Conservation (phyloP, 1,140 invertebrate species). For the Apocrypta bakeri region DNA sequence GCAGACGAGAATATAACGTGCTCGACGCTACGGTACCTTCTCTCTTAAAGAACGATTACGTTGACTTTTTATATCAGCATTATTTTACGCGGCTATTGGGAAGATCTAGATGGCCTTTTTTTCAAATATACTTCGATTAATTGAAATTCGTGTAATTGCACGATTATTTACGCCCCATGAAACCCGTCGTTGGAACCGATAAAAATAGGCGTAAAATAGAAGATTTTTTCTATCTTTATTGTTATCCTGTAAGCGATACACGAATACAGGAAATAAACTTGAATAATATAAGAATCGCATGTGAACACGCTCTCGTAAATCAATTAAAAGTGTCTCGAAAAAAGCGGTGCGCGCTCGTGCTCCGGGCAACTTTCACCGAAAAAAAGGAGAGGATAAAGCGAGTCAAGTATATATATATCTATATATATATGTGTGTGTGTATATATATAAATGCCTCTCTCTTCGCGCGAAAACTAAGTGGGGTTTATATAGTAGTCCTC, state of each 20-base stretch:
- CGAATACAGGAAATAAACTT: neutral
- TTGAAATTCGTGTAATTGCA: too few relatives aligned
- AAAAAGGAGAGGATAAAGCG: constrained; percentile 21
- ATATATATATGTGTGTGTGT: too few relatives aligned
- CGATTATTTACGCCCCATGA: too few relatives aligned
- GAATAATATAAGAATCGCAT: too few relatives aligned
- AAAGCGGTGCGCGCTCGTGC: neutral
- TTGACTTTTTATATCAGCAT: too few relatives aligned
- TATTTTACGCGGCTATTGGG: neutral
- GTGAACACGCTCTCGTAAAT: neutral
- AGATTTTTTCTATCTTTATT: too few relatives aligned
- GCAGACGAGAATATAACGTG: neutral
- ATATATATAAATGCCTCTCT: neutral
- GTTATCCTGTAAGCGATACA: neutral
- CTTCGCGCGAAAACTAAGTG: neutral
- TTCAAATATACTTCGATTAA: too few relatives aligned
- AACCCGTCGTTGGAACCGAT: too few relatives aligned
- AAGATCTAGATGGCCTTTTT: too few relatives aligned
- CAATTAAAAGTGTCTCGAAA: constrained; percentile 30
- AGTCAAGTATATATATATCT: neutral
- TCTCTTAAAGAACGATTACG: neutral
- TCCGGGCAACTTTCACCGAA: constrained; percentile 39
- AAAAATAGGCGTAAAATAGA: too few relatives aligned
- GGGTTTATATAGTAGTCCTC: neutral
- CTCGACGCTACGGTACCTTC: neutral